Conservation (phyloP, 23 tunicate species). For the Clavelina lepadiformis region DNA sequence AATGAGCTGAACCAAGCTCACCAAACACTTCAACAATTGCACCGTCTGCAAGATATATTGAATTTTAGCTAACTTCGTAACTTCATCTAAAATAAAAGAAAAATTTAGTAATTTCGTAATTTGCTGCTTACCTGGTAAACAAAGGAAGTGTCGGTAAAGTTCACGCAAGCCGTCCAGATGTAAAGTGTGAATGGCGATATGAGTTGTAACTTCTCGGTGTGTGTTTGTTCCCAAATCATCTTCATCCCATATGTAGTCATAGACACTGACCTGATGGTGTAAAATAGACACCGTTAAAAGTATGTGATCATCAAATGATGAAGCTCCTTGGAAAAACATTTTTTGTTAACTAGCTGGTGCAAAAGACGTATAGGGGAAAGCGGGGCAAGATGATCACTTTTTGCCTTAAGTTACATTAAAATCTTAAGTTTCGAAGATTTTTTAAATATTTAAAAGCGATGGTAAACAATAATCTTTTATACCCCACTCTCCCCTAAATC, state of each 20-base stretch:
- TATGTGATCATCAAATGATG: too few relatives aligned
- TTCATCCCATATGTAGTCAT: slow-evolving; percentile 96
- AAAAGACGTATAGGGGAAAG: too few relatives aligned
- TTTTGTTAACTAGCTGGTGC: too few relatives aligned
- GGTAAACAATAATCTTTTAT: too few relatives aligned
- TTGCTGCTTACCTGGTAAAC: slow-evolving; percentile 53
- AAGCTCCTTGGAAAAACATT: too few relatives aligned
- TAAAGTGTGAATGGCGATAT: slow-evolving; percentile 80
- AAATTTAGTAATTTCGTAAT: background rate
- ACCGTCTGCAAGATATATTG: slow-evolving; percentile 40
- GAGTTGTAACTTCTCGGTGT: slow-evolving; percentile 69
- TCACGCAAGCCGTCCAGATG: slow-evolving; percentile 95
- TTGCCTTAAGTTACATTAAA: too few relatives aligned
- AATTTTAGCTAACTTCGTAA: background rate
- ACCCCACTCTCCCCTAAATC: too few relatives aligned
- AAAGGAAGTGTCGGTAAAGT: slow-evolving; percentile 80
- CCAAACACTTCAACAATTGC: slow-evolving; percentile 94
- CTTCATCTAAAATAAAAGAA: background rate
- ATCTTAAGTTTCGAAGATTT: too few relatives aligned
- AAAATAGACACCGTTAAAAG: too few relatives aligned
- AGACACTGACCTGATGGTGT: slow-evolving; percentile 63
- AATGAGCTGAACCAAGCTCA: slow-evolving; percentile 68
- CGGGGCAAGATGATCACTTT: too few relatives aligned
- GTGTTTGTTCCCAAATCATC: slow-evolving; percentile 32
- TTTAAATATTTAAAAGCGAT: too few relatives aligned